These are phyloP conservation scores for Lacerta agilis DNA, from an alignment of 2,797 vertebrate species.

Conservation along the genomic window DNA sequence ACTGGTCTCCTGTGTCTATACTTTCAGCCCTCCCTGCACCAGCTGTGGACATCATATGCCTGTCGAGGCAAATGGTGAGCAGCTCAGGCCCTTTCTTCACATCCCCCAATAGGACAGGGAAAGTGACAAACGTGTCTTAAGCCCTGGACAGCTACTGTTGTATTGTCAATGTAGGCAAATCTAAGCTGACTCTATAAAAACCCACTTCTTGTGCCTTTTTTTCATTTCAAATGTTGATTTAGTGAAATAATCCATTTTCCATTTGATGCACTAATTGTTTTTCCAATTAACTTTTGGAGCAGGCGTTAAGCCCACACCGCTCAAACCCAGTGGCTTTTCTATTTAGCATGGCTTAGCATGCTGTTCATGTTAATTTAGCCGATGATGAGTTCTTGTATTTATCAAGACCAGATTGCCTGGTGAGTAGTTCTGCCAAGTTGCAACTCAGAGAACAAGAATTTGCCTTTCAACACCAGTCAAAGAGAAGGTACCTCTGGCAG, in stretches of 20 bases:
- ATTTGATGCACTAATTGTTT: background rate
- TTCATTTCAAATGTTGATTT: background rate
- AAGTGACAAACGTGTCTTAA: too few species aligned
- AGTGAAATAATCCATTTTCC: background rate
- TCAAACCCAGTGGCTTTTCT: conserved; percentile 14
- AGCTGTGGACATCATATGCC: too few species aligned
- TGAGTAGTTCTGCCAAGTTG: conserved; percentile 50
- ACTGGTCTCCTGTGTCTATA: too few species aligned
- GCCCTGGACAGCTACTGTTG: too few species aligned
- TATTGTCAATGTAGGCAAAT: too few species aligned
- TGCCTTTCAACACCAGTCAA: background rate
- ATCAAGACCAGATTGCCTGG: conserved; percentile 42
- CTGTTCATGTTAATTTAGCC: conserved; percentile 45
- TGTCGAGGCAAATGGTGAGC: too few species aligned
- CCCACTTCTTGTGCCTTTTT: too few species aligned
- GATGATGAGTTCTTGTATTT: conserved; percentile 53
- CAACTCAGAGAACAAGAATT: conserved; percentile 7
- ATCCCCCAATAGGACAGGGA: too few species aligned
- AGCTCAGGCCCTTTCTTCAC: too few species aligned
- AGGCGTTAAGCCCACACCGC: background rate
- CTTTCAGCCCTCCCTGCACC: too few species aligned
- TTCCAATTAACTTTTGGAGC: conserved; percentile 22
- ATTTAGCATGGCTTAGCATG: conserved; percentile 18
- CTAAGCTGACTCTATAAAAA: too few species aligned
- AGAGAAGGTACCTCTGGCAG: background rate